Base-by-base conservation (phyloP, 2,888 invertebrate species). In the Amaurobius ferox region DNA sequence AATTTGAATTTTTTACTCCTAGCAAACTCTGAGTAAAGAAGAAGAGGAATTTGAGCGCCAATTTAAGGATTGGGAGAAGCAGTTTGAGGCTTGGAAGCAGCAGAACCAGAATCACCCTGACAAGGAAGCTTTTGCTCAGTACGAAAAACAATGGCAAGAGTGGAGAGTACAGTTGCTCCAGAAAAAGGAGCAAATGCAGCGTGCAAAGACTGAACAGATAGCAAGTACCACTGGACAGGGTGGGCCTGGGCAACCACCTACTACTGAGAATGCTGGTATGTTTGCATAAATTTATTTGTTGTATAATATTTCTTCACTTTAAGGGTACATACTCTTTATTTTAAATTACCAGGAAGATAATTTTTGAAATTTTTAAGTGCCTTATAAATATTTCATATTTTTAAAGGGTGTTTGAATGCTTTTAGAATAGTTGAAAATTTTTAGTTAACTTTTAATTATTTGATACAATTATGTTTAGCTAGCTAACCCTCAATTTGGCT, bases 21-120 rank as follows among this genome's bases (percentile, higher is more conserved):
- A n/a, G n/a, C n/a, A n/a, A n/a, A n/a, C n/a, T n/a, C n/a, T 88
- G 70, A 86, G 86, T 35, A 72, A 79, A 23, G 86, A 88, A 62
- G 87, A 87, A 11, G 87, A 89, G 71, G 87, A 87, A 32, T 89
- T 89, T 79, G 88, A 89, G 26, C 19, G 55, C 0, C 91, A 92
- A 88, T 92, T 91, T 88, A 88, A 89, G 26, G 90, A 91, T 64
- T 92, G 92, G 92, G 91, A 91, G 87, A 89, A 91, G 76, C 91
- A 92, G 88, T 92, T 91, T 88, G 90, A 90, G 87, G 90, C 91
- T 13, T 92, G 92, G 92, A 90, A 91, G 79, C 90, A 90, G 76
- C 90, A 91, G 86, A 92, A 92, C 88, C 90, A 91, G 88, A 90
- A 91, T 86, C 92, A 92, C 87, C 92, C 92, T 1, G 91, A 92